Evolutionary conservation across 2,888 invertebrate species (phyloP), one percentile per base, ranked within the genome.

Genomic region (Lacanobia oleracea): DNA sequence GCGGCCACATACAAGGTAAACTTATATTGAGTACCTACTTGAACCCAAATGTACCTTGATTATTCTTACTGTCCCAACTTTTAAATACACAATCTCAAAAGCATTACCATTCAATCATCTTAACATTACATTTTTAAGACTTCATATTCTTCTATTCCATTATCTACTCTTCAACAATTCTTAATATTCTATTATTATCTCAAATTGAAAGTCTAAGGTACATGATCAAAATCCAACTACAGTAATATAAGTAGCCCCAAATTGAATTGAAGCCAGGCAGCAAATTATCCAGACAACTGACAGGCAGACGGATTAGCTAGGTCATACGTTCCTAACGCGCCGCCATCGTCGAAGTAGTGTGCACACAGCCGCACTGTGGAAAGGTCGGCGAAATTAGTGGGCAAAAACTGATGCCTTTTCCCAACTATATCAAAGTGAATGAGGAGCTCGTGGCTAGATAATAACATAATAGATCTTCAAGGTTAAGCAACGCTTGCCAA

Each of bases 261-360:
- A 79, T 79, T 72, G 79, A 79, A 79, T 79, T 72, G 79, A 53
- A 80, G 59, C 65, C 65, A 68, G 63, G 80, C 79, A 79, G 68
- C 74, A 80, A 80, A 83, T 80, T 83, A 79, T 73, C 68, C 48
- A 79, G 74, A 73, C 79, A 79, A 64, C 63, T 73, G 79, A 73
- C 83, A 73, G 66, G 67, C 56, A 63, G 48, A 68, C 48, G 37
- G 51, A 83, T 80, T 74, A 74, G 68, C 74, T 61, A 63, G 78
- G 77, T 77, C 77, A 78, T 81, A 81, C 60, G 77, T 69, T 67
- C 65, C 66, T 78, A 81, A 70, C 53, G 50, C 61, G 57, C 63
- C 18, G 18, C 59, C 60, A 37, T 40, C 64, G 43, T 48, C 64
- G 64, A 16, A 48, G 54, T 51, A 60, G 27, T 51, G 21, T 76